Base-by-base conservation (phyloP, 2,113 vertebrate genomes). In the Oryzias celebensis region DNA sequence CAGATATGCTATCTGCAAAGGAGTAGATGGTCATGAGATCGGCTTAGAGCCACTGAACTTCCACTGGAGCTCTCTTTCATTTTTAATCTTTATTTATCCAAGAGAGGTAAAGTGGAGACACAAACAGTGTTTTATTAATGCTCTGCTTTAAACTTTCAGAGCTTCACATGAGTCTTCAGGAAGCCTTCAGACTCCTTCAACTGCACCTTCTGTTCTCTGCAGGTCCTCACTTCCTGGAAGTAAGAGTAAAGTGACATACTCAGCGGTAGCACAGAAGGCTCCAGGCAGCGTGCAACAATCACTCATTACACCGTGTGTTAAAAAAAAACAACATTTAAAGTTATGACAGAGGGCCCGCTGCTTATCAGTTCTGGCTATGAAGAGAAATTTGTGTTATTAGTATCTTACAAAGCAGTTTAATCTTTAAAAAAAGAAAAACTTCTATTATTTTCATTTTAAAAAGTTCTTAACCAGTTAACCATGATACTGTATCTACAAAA, bases 1-100 rank as follows among this genome's bases (percentile, higher is more conserved):
- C 84, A 83, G 83, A 88, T 79, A 71, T 42, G 72, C 60, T 89
- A 89, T 89, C 83, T 83, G 65, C 77, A 83, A 77, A 81, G 57
- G 36, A 73, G 41, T 51, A 75, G 75, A 79, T 77, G 85, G 85
- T 79, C 72, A 82, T 71, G 67, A 60, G 83, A 78, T 87, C 72
- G 75, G 62, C 81, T 77, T 60, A 63, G 22, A 78, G 58, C 68
- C 48, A 62, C 62, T 47, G 63, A 56, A 62, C 65, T 55, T 79
- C 53, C 56, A 51, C 58, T n/a, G 31, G 55, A 23, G 20, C 44
- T 48, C 49, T 17, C 77, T 69, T 77, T 78, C 55, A 68, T 78
- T 80, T 83, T 68, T 64, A 63, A 75, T 77, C 73, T 69, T 57
- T 82, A 74, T 80, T 81, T 66, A 79, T 71, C 69, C 63, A 48